These are phyloP conservation scores for Sesia apiformis DNA, from an alignment of 2,888 invertebrate genomes.

Conservation along the genomic window DNA sequence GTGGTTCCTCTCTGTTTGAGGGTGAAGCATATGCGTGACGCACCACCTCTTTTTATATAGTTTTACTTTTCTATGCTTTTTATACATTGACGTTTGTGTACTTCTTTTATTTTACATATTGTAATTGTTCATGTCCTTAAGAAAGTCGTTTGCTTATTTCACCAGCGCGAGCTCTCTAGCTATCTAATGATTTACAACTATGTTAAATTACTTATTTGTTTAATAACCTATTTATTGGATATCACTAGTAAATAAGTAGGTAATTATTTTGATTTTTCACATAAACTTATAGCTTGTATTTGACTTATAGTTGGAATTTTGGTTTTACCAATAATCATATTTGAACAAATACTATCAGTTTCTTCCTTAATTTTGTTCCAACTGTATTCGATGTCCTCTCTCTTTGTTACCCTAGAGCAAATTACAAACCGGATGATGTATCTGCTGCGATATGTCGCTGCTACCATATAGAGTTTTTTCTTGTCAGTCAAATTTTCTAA, in stretches of 20 bases:
- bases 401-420: slow-evolving; percentile 82
- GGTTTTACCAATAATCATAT: slow-evolving; percentile 35
- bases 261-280: slow-evolving; percentile 51
- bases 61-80: too few species aligned
- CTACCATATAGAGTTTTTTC: slow-evolving; percentile 87
- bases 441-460: slow-evolving; percentile 79
- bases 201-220: background rate
- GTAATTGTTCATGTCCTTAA: too few species aligned
- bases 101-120: too few species aligned
- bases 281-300: slow-evolving; percentile 35
- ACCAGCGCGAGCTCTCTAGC: too few species aligned
- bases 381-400: slow-evolving; percentile 83
- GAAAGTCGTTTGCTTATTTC: too few species aligned
- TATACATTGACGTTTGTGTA: too few species aligned
- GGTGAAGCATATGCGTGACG: too few species aligned
- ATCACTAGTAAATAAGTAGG: background rate
- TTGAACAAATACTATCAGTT: slow-evolving; percentile 43
- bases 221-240: background rate
- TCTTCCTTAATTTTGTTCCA: slow-evolving; percentile 79
- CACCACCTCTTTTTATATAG: too few species aligned
- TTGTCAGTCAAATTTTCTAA: slow-evolving; percentile 82
- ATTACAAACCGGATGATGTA: slow-evolving; percentile 88
- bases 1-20: too few species aligned
- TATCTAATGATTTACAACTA: too few species aligned
- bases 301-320: slow-evolving; percentile 44